Evolutionary conservation across 2,113 vertebrate genomes (phyloP), one percentile per base, ranked within the genome.

Genomic region (Dicaeum eximium): DNA sequence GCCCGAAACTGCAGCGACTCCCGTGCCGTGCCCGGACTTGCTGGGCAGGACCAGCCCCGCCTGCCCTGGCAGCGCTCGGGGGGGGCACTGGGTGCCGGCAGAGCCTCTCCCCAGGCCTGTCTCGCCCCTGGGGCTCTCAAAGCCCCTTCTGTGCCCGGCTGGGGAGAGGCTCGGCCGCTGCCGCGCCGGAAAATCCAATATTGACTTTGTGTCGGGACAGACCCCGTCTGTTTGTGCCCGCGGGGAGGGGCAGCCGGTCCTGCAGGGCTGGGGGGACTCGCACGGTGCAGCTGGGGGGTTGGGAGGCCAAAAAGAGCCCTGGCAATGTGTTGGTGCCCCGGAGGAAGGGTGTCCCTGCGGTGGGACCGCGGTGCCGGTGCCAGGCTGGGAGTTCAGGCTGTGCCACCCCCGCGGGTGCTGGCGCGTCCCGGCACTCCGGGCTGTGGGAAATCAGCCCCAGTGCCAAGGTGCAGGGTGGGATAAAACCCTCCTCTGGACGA

Each of bases 171-270:
- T 53, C n/a, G 30, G 51, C 89, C 30, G 47, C 85, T 57, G 88
- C 95, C 81, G 30, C 75, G 69, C 88, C 30, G 84, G 96, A 94
- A 97, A 97, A 97, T 94, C 93, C 96, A 96, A 93, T 97, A 96
- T 96, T 97, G 95, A 96, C 75, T 16, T 83, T 80, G 53, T 57
- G 79, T 67, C 18, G 45, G 96, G 94, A 96, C 94, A 96, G 90
- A 85, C 90, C 94, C 66, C 17, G 78, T 69, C 86, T 96, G 96
- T 96, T 96, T 83, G 91, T 60, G 89, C 78, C 86, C 44, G 5
- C 1, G 3, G 40, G 80, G 51, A 75, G 75, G 94, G 80, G 85
- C 65, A 62, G 77, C 37, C 1, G 23, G 11, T 71, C 33, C 75
- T 9, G 67, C 18, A 33, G 62, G 70, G 60, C 27, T 5, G 31